A percentile compares a stretch with the other conserved stretches of the same genome.
Evolutionary conservation across 92 coral and sea anemone genomes (phyloP).

Genomic region (Chrysogorgia sp.): DNA sequence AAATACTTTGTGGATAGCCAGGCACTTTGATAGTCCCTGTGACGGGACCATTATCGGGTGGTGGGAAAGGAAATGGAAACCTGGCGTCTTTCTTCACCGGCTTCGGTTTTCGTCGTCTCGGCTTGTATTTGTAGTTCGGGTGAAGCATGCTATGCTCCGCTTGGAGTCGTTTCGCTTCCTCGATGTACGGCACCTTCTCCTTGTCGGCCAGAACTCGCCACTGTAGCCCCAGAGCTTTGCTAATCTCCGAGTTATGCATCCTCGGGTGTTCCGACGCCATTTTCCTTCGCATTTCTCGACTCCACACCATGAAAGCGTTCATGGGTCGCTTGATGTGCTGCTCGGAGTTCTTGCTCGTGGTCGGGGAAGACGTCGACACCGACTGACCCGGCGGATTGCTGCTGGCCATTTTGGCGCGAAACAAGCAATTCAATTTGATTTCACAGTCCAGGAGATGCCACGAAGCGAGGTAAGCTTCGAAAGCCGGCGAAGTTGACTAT

Average conservation of each 20-base stretch:
- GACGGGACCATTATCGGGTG: constrained; percentile 73
- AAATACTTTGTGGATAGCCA: constrained; percentile 78
- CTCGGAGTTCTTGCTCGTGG: constrained; percentile 76
- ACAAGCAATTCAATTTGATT: constrained; percentile 44
- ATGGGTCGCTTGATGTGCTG: constrained; percentile 97
- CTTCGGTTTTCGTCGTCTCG: constrained; percentile 91
- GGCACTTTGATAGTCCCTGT: constrained; percentile 81
- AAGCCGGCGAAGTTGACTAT: background rate
- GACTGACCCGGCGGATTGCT: background rate
- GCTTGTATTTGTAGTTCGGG: constrained; percentile 97
- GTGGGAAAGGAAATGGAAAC: constrained; percentile 82
- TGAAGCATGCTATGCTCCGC: constrained; percentile 91
- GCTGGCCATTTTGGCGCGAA: constrained; percentile 64
- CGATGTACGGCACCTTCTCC: constrained; percentile 76
- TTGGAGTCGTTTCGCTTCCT: constrained; percentile 93
- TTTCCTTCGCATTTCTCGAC: constrained; percentile 73
- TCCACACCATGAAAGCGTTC: constrained; percentile 99
- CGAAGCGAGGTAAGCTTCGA: background rate
- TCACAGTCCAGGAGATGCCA: background rate
- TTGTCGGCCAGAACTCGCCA: constrained; percentile 86
- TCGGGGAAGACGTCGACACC: constrained; percentile 51
- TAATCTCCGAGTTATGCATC: constrained; percentile 98
- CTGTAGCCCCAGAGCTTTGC: constrained; percentile 86
- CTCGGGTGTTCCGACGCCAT: constrained; percentile 91
- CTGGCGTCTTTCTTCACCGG: constrained; percentile 85